Evolutionary conservation across 2,797 vertebrate genomes (phyloP), one percentile per base, ranked within the genome.

Genomic region (Gallirallus australis): DNA sequence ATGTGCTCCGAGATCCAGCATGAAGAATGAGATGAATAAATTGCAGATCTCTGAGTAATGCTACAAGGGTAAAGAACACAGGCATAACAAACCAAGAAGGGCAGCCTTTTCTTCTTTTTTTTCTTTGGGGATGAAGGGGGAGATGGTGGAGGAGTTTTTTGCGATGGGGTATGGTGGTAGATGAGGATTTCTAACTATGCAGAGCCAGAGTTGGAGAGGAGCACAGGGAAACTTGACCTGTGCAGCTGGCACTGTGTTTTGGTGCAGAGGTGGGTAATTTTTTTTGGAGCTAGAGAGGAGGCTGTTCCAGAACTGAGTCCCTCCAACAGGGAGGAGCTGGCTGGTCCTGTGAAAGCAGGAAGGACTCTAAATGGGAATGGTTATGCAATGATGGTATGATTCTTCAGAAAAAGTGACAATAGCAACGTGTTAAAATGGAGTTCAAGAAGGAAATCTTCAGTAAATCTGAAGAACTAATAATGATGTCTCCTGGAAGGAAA

Each of bases 181-280:
- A 86, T 28, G 6, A 81, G 27, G 76, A 85, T 90, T 91, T 84
- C 27, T 47, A 21, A 18, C 31, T 85, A 14, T 40, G 20, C 33
- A 95, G 68, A 82, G 31, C 21, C 57, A 75, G 31, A 70, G 30
- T 9, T 92, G n/a, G 60, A 82, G 17, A 17, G 20, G 30, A 86
- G 9, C 2, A 0, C 30, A 64, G 21, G 64, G 40, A 30, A 90
- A n/a, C 25, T 47, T 0, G 0, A 61, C 45, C 30, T 71, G n/a
- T 40, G 77, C 19, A 70, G 20, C 35, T 82, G 64, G 65, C 48
- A 68, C 40, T 64, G 25, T 0, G 2, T 69, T 82, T 93, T 78
- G 16, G 11, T 68, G 61, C 40, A 86, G 33, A 73, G 19, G 15
- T 53, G 33, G 52, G 17, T 81, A 50, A 42, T 12, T 25, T 80